Evolutionary conservation across 2,797 vertebrate species (phyloP).

Genomic region (Ammospiza maritima): DNA sequence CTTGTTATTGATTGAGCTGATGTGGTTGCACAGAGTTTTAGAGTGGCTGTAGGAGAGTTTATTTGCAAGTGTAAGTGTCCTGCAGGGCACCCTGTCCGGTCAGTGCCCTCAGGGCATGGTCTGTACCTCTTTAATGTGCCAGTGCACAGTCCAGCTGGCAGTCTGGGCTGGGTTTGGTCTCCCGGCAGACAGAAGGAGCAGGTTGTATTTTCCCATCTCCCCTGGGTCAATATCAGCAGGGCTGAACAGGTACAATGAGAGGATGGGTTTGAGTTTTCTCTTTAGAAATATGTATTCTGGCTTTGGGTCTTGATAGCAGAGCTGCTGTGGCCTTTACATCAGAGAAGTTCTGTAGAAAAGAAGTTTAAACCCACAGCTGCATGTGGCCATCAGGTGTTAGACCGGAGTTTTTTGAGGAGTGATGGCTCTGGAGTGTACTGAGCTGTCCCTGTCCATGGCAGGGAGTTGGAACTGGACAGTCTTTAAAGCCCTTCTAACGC

Average conservation of each 20-base stretch:
- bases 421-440: not conserved
- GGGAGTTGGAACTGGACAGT: not conserved
- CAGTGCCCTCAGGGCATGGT: not conserved
- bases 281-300: not conserved
- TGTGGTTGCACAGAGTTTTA: accelerated
- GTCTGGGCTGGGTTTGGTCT: not conserved
- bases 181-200: not conserved
- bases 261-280: not conserved
- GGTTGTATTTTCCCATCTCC: not conserved
- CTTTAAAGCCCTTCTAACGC: not conserved
- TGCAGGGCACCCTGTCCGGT: not conserved
- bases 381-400: not conserved
- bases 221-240: not conserved
- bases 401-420: not conserved
- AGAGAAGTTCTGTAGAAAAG: not conserved
- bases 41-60: not conserved
- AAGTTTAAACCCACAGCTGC: not conserved
- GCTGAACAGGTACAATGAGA: not conserved
- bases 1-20: not conserved
- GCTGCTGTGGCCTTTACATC: not conserved
- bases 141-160: not conserved
- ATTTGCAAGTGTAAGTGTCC: not conserved
- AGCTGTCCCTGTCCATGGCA: not conserved
- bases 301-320: not conserved
- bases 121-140: not conserved